Base-by-base conservation (phyloP, 2,113 vertebrate species). In the Mohoua ochrocephala region DNA sequence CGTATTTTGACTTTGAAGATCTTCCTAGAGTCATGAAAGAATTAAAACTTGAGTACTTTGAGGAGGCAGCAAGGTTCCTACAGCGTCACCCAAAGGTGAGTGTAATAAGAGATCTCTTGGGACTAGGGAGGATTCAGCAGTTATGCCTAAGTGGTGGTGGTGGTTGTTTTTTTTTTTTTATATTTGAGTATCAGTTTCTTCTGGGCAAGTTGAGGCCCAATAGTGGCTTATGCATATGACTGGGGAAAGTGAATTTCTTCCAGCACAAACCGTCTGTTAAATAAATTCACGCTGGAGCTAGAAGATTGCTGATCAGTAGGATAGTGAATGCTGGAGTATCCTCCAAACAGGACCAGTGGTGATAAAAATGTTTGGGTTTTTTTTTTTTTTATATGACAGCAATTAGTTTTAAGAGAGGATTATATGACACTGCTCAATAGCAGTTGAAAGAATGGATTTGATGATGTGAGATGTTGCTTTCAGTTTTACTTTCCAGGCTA, bases 1-100 rank as follows among this genome's bases (percentile, higher is more conserved):
- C 97, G 2, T 98, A 98, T 95, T 97, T 98, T 95, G 96, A 96
- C 71, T 98, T 97, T 89, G 97, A 98, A 96, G 97, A 98, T 97
- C 96, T 98, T 74, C 97, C 96, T 49, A 95, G 76, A 41, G 75
- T 91, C 65, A 94, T 97, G 96, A 97, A 95, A 70, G 97, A 98
- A 84, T 92, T 98, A 45, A 95, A 95, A 54, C 96, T 98, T 2
- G 97, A 98, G 85, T 98, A 98, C 88, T 98, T 98, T 94, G 97
- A 98, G 89, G 93, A 97, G n/a, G 97, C 97, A 93, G 96, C 90
- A 80, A 97, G 93, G 81, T 98, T 97, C 93, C 92, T 98, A 49
- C 93, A 77, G 90, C 97, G 89, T 80, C 95, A 98, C 57, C 96
- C 97, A 8, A 98, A 98, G 96, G 97, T 98, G 60, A 97, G 95